These are phyloP conservation scores for Chromis chromis DNA, from an alignment of 2,797 vertebrate genomes.

Conservation along the genomic window DNA sequence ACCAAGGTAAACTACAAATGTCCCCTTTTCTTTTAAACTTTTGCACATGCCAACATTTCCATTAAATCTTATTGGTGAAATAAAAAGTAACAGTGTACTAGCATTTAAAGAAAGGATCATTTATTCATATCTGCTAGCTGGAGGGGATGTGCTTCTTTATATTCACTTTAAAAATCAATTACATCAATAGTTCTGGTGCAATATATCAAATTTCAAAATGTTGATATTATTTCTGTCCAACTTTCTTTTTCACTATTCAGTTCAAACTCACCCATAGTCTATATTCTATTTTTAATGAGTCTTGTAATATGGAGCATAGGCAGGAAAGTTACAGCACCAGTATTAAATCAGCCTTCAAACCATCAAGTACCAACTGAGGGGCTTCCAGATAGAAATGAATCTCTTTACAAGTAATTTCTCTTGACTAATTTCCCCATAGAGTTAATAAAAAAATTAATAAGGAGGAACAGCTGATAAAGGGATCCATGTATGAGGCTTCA, in stretches of 20 bases:
- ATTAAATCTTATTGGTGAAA: not conserved
- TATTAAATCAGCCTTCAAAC: slow-evolving; percentile 65
- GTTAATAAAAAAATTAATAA: slow-evolving; percentile 78
- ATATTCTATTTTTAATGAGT: slow-evolving; percentile 33
- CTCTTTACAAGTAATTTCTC: slow-evolving; percentile 77
- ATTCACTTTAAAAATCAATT: not conserved
- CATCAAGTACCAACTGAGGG: slow-evolving; percentile 58
- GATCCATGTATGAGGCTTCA: slow-evolving; percentile 68
- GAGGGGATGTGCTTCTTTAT: not conserved
- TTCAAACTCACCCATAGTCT: not conserved
- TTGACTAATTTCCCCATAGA: slow-evolving; percentile 78
- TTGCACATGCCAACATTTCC: not conserved
- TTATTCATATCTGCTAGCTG: not conserved
- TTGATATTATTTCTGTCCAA: slow-evolving; percentile 1
- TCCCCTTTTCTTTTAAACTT: too few relatives aligned
- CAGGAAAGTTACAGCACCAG: slow-evolving; percentile 38
- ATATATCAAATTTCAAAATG: too few relatives aligned
- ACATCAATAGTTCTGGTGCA: too few relatives aligned
- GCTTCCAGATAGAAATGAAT: slow-evolving; percentile 65
- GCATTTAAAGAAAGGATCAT: not conserved
- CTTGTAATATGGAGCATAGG: slow-evolving; percentile 30
- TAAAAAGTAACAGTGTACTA: not conserved
- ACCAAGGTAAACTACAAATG: not conserved
- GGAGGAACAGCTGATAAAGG: slow-evolving; percentile 77
- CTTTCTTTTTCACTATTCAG: slow-evolving; percentile 5